phyloP scores from a whole-genome alignment of 2,113 vertebrate genomes.

The Sinocyclocheilus anshuiensis region DNA sequence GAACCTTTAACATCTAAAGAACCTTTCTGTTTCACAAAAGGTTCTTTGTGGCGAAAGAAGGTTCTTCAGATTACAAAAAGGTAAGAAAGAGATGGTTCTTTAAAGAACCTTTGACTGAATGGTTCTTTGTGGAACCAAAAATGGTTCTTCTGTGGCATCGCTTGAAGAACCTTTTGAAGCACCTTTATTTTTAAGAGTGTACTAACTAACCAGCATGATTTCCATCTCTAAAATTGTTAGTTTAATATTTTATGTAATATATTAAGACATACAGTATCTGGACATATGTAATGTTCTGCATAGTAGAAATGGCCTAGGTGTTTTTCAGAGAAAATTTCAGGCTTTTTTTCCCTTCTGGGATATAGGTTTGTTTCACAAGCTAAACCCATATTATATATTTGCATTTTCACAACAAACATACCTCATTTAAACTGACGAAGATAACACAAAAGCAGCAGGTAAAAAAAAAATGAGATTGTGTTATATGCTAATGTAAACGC shows the following conservation, averaged over 20 bases:
- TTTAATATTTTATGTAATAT: no score
- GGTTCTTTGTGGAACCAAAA: no score
- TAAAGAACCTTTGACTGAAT: no score
- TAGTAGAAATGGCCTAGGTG: background rate
- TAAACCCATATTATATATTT: conserved; percentile 62
- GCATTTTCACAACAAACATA: conserved; percentile 48
- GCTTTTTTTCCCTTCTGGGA: background rate
- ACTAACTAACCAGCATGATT: background rate
- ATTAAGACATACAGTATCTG: background rate
- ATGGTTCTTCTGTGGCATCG: no score
- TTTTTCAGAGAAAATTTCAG: background rate
- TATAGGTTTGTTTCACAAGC: background rate
- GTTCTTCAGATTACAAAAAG: no score
- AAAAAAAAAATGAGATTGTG: conserved; percentile 56
- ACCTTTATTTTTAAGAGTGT: no score
- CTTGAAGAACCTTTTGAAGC: no score
- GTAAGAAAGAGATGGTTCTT: no score
- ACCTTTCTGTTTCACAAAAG: no score
- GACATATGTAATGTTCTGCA: background rate
- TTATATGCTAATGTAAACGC: conserved; percentile 60
- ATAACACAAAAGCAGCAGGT: conserved; percentile 60
- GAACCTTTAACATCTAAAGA: no score
- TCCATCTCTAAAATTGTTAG: background rate
- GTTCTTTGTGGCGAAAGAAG: no score
- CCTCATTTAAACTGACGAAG: conserved; percentile 58